Evolutionary conservation across 2,113 vertebrate genomes (phyloP), one percentile per base, ranked within the genome.

Genomic region (Sinocyclocheilus grahami): DNA sequence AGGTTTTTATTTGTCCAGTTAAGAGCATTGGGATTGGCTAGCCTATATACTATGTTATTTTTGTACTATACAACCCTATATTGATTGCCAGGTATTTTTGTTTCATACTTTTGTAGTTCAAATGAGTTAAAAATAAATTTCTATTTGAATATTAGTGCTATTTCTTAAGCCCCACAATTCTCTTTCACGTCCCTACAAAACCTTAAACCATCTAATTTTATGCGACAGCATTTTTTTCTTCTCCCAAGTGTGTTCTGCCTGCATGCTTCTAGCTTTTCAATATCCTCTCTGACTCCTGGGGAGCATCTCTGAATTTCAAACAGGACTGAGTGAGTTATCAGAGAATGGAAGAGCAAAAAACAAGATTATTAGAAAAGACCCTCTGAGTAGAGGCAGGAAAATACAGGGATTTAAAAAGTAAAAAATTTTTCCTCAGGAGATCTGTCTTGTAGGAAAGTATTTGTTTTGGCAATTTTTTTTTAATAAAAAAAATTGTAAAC

Each of bases 221-320:
- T 85, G 65, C 74, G 79, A 75, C 9, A 69, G 46, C 24, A 20
- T 69, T 37, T 46, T 53, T 22, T 18, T 80, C 37, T 81, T 37
- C 60, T 33, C 69, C 83, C 71, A 48, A 67, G 72, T 62, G 85
- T 53, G 74, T 78, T 77, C 30, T 37, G 63, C 74, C 46, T 46
- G 85, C 80, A 78, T 85, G 78, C 79, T 80, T 63, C 80, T 37
- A 51, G 69, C 87, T 85, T 87, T 82, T 89, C 30, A 63, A 82
- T 86, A 75, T 88, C 67, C 65, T 22, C n/a, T 22, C 51, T 39
- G 37, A 88, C 71, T 78, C 79, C 58, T 42, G 37, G 37, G 55
- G 85, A 86, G 55, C 51, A 24, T 67, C 72, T 22, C 79, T 79
- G 83, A 88, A 88, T 90, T 55, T 39, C 62, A 88, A 88, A 84